These are phyloP conservation scores for Mionectes olivaceus DNA, from an alignment of 2,797 vertebrate species.

Conservation along the genomic window DNA sequence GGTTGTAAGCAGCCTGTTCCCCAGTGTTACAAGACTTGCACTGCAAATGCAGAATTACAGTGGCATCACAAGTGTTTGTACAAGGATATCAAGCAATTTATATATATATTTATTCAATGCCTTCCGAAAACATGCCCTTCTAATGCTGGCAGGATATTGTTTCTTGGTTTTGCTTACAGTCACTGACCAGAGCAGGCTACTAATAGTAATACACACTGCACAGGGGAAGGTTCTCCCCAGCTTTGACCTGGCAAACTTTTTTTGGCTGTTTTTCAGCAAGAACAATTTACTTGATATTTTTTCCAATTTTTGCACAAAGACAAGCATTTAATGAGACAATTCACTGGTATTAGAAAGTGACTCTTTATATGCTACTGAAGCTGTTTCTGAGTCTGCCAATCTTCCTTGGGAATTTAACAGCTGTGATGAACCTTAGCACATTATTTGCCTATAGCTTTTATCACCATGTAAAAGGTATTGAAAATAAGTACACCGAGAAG, in stretches of 20 bases:
- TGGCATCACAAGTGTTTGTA: not conserved
- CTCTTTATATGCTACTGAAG: not conserved
- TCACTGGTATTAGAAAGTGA: not conserved
- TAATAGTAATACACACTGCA: not conserved
- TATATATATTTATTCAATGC: not conserved
- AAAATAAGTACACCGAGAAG: not conserved
- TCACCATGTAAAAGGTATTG: not conserved
- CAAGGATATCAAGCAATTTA: not conserved
- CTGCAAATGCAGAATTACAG: not conserved
- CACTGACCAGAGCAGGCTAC: not conserved
- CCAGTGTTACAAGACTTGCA: not conserved
- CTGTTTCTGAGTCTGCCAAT: not conserved
- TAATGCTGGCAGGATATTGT: not conserved
- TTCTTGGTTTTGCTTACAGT: not conserved
- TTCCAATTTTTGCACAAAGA: not conserved
- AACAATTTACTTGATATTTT: not conserved
- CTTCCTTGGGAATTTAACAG: not conserved
- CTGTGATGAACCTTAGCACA: not conserved
- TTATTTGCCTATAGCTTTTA: not conserved
- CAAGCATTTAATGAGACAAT: not conserved
- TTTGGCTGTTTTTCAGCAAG: not conserved
- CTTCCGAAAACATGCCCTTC: not conserved
- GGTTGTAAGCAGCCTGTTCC: not conserved
- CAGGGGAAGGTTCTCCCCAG: not conserved
- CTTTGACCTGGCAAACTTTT: not conserved